Evolutionary conservation across 2,113 vertebrate species (phyloP), one percentile per base, ranked within the genome.

Genomic region (Ceyx melanurus): DNA sequence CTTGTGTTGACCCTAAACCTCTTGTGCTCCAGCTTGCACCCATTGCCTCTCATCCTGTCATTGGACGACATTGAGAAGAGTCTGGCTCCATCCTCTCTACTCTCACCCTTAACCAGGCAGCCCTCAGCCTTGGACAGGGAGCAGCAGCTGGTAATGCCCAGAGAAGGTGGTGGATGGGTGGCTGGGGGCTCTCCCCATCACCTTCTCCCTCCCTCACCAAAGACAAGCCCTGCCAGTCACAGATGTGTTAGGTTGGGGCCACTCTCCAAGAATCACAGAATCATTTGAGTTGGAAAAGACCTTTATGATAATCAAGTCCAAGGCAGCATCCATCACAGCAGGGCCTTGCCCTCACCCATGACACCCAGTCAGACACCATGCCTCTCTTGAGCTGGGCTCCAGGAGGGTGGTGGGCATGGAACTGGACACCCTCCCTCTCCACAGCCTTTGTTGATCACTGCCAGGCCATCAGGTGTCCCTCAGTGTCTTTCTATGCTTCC

Each of bases 141-240:
- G 54, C 56, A 13, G 31, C 26, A 15, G 31, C 26, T 26, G 31
- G 25, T 8, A 1, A 5, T 5, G 46, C 29, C 13, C 42, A 2
- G 15, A 10, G 26, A 2, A 1, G 21, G 42, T 7, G 9, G 33
- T 9, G 40, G 23, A 13, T 7, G 35, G 43, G 12, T 1, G 11
- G 8, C 37, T 37, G 33, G 43, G 11, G 1, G 9, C 19, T 10
- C 8, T 5, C 18, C 51, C 46, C 62, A 4, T 3, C 11, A 3
- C 50, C 37, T 9, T 31, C 20, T 26, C 17, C 31, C 4, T 18
- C 16, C 25, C 42, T 1, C 1, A 3, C 25, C 3, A 0, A 3
- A 54, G 35, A 31, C 60, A 6, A 57, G n/a, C 20, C 0, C 43
- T 8, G 3, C 1, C 3, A 3, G 9, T 26, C 23, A 22, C 37